Conservation (phyloP, 2,797 vertebrate species). For the Pteronotus mesoamericanus region DNA sequence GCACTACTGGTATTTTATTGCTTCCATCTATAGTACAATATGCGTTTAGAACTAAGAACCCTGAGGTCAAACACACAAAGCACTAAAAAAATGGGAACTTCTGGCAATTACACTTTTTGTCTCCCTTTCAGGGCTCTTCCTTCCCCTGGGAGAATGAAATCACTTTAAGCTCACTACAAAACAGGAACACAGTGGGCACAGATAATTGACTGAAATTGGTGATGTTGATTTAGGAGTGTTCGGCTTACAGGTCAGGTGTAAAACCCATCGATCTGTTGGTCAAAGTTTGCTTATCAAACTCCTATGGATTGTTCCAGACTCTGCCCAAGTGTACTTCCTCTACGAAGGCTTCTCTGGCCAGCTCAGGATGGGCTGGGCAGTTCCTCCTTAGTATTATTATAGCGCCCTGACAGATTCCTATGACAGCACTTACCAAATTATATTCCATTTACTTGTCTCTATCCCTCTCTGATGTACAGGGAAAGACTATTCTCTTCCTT, state of each 20-base stretch:
- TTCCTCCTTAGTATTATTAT: not conserved
- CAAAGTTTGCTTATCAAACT: slow-evolving; percentile 49
- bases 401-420: not conserved
- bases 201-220: slow-evolving; percentile 51
- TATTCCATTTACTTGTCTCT: not conserved
- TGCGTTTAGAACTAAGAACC: slow-evolving; percentile 63
- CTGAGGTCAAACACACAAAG: slow-evolving; percentile 59
- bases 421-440: not conserved
- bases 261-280: slow-evolving; percentile 57
- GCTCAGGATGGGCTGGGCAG: not conserved
- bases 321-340: slow-evolving; percentile 34
- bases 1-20: slow-evolving; percentile 67
- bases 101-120: slow-evolving; percentile 52
- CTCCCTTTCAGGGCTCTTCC: slow-evolving; percentile 40
- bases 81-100: slow-evolving; percentile 63
- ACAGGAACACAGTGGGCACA: slow-evolving; percentile 27
- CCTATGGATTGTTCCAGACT: slow-evolving; percentile 41
- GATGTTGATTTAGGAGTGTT: slow-evolving; percentile 57
- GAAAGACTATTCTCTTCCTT: not conserved
- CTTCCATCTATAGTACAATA: slow-evolving; percentile 63
- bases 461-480: not conserved
- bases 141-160: slow-evolving; percentile 42
- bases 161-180: slow-evolving; percentile 47
- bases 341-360: not conserved
- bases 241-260: slow-evolving; percentile 40